Evolutionary conservation across 2,888 invertebrate genomes (phyloP), one percentile per base, ranked within the genome.

Genomic region (Dynastes grantii): DNA sequence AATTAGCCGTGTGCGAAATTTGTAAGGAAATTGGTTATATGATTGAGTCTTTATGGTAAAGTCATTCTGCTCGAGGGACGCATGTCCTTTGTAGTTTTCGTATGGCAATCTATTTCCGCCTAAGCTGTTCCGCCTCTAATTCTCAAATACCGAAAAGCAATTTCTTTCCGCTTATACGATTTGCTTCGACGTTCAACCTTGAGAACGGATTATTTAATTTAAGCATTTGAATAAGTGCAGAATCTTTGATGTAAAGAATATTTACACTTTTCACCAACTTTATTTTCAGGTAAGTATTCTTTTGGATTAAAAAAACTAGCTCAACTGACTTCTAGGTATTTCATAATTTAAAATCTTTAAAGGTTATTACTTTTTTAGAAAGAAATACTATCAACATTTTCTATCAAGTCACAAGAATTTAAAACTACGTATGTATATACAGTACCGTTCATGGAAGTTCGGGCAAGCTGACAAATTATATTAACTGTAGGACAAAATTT

Each of bases 21-120:
- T 40, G 58, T 40, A 73, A 73, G 73, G 73, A 73, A 73, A 73
- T 73, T 73, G 73, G 58, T 73, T 73, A 40, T 58, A 40, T 58
- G 73, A 73, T 73, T 58, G 45, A 73, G 73, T 58, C 73, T 73
- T 73, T 73, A 58, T 73, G 58, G 73, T 73, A 58, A 73, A 55
- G 32, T 73, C 51, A 40, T 22, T 51, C 27, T 73, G 73, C 73
- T 37, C 58, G 37, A 73, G 73, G 73, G 61, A 73, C 53, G 70
- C 53, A 16, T 9, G 51, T 53, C 73, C 73, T 73, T 73, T 73
- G 73, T 58, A 58, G 73, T 58, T 73, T 73, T 58, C 37, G 40
- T 22, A 37, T 37, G 16, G 37, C 73, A 73, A 73, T 73, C 73
- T 58, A 73, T 73, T 73, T 73, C 73, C 73, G 37, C 37, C 58